Evolutionary conservation across 2,888 invertebrate genomes (phyloP).

Genomic region (Drosophila suboccidentalis): DNA sequence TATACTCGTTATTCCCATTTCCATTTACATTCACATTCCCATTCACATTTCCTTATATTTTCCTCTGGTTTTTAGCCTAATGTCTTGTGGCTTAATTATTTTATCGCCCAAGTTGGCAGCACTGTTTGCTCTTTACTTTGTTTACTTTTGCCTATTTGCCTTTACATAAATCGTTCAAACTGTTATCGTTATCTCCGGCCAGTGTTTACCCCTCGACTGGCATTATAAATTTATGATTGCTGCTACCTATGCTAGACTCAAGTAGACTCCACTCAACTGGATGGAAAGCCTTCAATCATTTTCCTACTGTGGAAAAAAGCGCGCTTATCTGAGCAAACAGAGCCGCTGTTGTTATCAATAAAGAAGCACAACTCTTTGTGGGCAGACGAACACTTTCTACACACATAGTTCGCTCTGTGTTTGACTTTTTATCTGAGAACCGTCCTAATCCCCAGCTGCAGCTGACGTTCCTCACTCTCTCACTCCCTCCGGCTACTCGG

Average conservation of each 20-base stretch:
- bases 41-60: neutral
- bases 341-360: conserved; percentile 58
- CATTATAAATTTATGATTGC: conserved; percentile 67
- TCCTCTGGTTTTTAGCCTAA: conserved; percentile 11
- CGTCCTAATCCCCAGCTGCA: conserved; percentile 46
- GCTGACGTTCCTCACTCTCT: conserved; percentile 53
- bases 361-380: conserved; percentile 60
- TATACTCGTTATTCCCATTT: conserved; percentile 12
- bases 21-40: neutral
- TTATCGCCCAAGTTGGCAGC: conserved; percentile 65
- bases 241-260: conserved; percentile 48
- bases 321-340: conserved; percentile 68
- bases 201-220: conserved; percentile 41
- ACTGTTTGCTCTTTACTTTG: conserved; percentile 9
- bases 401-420: conserved; percentile 36
- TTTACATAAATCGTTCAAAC: conserved; percentile 74
- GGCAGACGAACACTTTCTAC: neutral
- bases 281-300: conserved; percentile 72
- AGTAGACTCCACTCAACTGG: conserved; percentile 17
- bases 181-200: conserved; percentile 61
- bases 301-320: conserved; percentile 61
- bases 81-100: conserved; percentile 64
- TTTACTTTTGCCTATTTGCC: conserved; percentile 60
- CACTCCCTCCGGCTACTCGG: conserved; percentile 23
- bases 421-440: conserved; percentile 48